Evolutionary conservation across 2,888 invertebrate genomes (phyloP).

Genomic region (Pristionchus japonicus): DNA sequence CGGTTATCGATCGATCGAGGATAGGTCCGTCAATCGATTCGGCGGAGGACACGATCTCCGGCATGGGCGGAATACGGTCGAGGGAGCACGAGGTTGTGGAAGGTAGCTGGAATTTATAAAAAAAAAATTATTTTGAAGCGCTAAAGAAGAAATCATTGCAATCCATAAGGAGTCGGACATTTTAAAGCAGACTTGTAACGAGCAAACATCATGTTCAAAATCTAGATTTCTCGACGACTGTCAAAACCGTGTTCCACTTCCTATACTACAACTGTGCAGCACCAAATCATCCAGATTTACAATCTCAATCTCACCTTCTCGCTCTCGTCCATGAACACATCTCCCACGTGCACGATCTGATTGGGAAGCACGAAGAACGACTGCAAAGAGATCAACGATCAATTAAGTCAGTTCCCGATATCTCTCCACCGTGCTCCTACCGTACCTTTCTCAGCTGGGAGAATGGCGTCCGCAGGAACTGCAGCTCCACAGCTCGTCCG

Average conservation of each 20-base stretch:
- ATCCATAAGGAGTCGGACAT: background rate
- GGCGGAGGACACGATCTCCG: background rate
- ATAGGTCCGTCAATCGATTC: background rate
- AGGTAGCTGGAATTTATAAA: no score
- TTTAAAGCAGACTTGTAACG: background rate
- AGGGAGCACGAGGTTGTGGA: background rate
- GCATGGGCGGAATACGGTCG: slow-evolving; percentile 10
- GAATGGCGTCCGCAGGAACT: slow-evolving; percentile 75
- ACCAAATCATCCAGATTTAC: background rate
- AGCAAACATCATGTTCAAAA: background rate
- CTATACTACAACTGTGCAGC: background rate
- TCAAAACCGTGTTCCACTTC: background rate
- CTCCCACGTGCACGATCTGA: slow-evolving; percentile 91
- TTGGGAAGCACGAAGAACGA: slow-evolving; percentile 98
- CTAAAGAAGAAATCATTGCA: background rate
- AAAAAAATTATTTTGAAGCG: no score
- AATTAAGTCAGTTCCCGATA: slow-evolving; percentile 79
- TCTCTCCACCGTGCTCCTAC: background rate
- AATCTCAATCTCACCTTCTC: background rate
- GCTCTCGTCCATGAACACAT: slow-evolving; percentile 76
- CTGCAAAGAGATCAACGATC: slow-evolving; percentile 80
- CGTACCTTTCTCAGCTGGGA: slow-evolving; percentile 47
- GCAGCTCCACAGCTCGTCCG: slow-evolving; percentile 83
- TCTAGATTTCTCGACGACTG: background rate
- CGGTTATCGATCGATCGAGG: slow-evolving; percentile 12